Percentiles rank a stretch among this genome's conserved stretches.
phyloP scores from a whole-genome alignment of 2,113 vertebrate species.

The Notothenia coriiceps region DNA sequence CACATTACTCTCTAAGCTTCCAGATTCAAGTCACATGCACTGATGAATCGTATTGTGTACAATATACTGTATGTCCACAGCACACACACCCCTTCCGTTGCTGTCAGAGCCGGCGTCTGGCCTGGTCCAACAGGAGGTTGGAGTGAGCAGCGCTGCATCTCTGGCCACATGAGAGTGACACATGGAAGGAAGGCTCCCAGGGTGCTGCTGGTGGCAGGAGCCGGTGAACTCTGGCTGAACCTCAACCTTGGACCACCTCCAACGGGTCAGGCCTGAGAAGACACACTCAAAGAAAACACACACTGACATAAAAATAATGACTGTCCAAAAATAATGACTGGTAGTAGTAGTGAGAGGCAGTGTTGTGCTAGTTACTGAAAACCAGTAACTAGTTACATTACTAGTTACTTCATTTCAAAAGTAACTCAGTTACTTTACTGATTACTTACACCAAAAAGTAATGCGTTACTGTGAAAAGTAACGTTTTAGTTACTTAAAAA shows the following conservation, averaged over 20 bases:
- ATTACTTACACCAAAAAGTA: too few species aligned
- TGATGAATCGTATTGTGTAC: background rate
- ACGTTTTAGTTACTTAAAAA: too few species aligned
- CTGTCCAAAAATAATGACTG: too few species aligned
- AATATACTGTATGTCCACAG: background rate
- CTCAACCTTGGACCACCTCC: constrained; percentile 23
- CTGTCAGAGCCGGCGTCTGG: constrained; percentile 20
- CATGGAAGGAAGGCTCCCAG: constrained; percentile 50
- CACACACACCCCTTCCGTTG: background rate
- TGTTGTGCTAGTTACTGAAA: too few species aligned
- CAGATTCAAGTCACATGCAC: background rate
- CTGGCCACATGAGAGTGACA: constrained; percentile 61
- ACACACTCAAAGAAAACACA: constrained; percentile 17
- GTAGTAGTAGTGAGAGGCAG: too few species aligned
- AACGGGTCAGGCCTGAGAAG: background rate
- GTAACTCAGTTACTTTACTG: too few species aligned
- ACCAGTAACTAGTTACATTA: too few species aligned
- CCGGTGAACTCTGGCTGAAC: constrained; percentile 71
- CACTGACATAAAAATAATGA: background rate
- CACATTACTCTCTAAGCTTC: background rate
- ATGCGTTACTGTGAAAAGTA: too few species aligned
- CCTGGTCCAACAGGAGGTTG: constrained; percentile 11
- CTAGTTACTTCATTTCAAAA: too few species aligned
- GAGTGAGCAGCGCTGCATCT: constrained; percentile 42
- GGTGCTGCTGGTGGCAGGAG: constrained; percentile 48